These are phyloP conservation scores for Pachypanchax playfairii DNA, from an alignment of 2,113 vertebrate genomes.

Conservation along the genomic window DNA sequence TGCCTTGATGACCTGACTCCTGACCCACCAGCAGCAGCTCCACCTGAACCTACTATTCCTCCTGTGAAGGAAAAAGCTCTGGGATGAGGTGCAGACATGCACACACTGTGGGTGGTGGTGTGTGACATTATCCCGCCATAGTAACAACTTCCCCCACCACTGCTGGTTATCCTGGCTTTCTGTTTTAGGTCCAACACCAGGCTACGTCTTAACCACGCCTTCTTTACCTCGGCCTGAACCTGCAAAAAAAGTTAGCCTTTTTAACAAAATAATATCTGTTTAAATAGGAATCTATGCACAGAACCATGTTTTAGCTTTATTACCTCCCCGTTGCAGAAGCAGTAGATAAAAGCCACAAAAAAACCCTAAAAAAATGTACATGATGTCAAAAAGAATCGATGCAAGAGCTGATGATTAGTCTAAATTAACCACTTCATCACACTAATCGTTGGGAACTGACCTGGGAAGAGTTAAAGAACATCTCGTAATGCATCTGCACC, in stretches of 20 bases:
- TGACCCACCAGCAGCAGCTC: constrained; percentile 33
- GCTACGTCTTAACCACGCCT: constrained; percentile 82
- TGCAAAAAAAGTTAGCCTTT: constrained; percentile 32
- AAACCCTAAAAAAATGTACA: constrained; percentile 76
- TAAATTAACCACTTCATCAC: background rate
- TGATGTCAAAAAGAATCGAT: background rate
- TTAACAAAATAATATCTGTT: background rate
- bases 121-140: constrained; percentile 85
- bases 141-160: constrained; percentile 80
- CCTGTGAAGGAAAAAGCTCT: constrained; percentile 53
- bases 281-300: background rate
- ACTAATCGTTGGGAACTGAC: constrained; percentile 46
- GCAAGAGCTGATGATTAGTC: background rate
- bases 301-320: background rate
- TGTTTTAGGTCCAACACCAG: constrained; percentile 81
- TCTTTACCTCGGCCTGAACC: constrained; percentile 86
- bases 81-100: constrained; percentile 67
- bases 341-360: constrained; percentile 87
- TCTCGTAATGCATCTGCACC: constrained; percentile 89
- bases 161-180: constrained; percentile 80
- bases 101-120: constrained; percentile 81
- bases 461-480: constrained; percentile 88
- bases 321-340: constrained; percentile 89
- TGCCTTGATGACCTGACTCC: constrained; percentile 41
- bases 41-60: constrained; percentile 32